Conservation (phyloP, 2,797 vertebrate species). For the Poecilia gillii region DNA sequence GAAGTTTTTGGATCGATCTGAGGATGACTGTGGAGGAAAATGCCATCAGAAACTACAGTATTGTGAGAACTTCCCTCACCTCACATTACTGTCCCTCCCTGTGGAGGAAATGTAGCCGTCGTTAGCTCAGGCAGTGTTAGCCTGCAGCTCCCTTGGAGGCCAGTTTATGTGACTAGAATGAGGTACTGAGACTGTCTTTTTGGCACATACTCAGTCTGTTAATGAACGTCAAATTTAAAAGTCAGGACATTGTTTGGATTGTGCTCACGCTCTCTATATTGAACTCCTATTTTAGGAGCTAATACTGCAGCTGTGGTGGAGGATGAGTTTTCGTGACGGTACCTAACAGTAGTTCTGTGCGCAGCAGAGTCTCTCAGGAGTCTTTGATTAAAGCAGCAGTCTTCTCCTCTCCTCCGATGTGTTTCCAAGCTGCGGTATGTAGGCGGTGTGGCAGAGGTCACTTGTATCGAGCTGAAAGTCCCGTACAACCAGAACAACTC, state of each 20-base stretch:
- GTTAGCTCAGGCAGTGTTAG: slow-evolving; percentile 27
- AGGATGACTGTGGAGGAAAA: background rate
- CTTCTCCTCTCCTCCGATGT: slow-evolving; percentile 14
- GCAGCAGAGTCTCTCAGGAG: slow-evolving; percentile 38
- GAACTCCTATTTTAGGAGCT: slow-evolving; percentile 61
- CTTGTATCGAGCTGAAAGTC: slow-evolving; percentile 30
- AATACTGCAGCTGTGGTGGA: slow-evolving; percentile 38
- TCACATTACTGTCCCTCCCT: background rate
- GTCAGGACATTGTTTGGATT: slow-evolving; percentile 35
- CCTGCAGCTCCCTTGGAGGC: slow-evolving; percentile 23
- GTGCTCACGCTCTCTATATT: slow-evolving; percentile 30
- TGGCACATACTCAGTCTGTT: slow-evolving; percentile 39
- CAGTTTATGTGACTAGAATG: slow-evolving; percentile 27
- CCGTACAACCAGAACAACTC: slow-evolving; percentile 19
- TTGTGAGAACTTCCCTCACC: slow-evolving; percentile 3
- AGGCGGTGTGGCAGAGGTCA: slow-evolving; percentile 34
- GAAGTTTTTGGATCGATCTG: background rate
- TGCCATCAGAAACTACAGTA: background rate
- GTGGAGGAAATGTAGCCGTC: slow-evolving; percentile 27
- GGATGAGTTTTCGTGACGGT: slow-evolving; percentile 40
- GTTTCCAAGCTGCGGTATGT: slow-evolving; percentile 26
- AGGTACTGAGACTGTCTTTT: slow-evolving; percentile 22
- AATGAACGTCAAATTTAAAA: slow-evolving; percentile 36
- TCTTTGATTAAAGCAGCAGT: slow-evolving; percentile 35
- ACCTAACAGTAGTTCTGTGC: slow-evolving; percentile 29